phyloP scores from a whole-genome alignment of 2,888 invertebrate genomes.

The Drosophila anomalata region DNA sequence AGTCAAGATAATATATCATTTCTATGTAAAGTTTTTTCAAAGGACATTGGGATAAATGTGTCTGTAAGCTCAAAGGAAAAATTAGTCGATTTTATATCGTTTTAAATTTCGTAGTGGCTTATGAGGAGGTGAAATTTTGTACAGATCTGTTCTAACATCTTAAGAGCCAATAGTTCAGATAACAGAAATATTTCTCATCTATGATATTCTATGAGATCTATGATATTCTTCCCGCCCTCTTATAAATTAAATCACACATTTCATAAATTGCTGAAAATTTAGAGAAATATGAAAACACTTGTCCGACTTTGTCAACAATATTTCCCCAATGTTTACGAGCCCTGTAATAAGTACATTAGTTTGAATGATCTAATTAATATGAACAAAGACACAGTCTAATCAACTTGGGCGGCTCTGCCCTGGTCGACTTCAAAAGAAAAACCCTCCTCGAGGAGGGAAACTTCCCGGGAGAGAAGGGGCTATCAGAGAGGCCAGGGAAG shows the following conservation, averaged over 20 bases:
- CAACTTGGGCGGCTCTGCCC: constrained; percentile 33
- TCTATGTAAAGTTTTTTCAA: not conserved
- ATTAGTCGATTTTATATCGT: not conserved
- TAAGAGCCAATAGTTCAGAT: not conserved
- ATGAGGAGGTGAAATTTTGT: no score
- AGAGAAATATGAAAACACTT: constrained; percentile 33
- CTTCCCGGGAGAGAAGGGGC: constrained; percentile 13
- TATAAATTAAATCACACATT: not conserved
- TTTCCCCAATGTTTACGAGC: constrained; percentile 17
- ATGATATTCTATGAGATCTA: no score
- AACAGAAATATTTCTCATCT: not conserved
- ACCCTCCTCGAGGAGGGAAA: constrained; percentile 16
- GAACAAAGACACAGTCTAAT: constrained; percentile 32
- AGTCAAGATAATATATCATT: not conserved
- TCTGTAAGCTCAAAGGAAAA: constrained; percentile 10
- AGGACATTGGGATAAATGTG: constrained; percentile 16
- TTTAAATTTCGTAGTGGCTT: no score
- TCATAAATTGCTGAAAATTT: constrained; percentile 37
- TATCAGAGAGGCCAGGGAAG: not conserved
- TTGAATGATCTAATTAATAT: constrained; percentile 47
- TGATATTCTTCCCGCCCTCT: no score
- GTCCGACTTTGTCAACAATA: constrained; percentile 38
- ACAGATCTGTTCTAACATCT: no score
- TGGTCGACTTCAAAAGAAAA: constrained; percentile 38
- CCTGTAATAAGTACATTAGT: constrained; percentile 37